Evolutionary conservation across 1,140 invertebrate genomes (phyloP).

Genomic region (Saccostrea echinata): DNA sequence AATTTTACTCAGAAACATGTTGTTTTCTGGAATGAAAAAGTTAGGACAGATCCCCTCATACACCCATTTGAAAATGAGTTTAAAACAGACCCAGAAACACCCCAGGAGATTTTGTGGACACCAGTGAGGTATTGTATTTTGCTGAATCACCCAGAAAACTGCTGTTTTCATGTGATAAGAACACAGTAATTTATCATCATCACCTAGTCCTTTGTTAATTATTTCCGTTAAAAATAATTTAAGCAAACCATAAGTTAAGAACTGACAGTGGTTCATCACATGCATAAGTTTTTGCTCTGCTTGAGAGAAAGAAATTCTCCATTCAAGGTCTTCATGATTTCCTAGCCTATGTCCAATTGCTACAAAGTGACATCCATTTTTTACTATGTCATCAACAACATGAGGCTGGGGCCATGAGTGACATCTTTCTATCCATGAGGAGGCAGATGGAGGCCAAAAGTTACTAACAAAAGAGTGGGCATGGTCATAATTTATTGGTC

Average conservation of each 20-base stretch:
- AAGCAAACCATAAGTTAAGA: not conserved
- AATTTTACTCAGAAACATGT: constrained; percentile 22
- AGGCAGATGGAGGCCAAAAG: not conserved
- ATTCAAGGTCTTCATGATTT: not conserved
- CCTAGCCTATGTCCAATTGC: not conserved
- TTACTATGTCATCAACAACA: not conserved
- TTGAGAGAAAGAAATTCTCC: not conserved
- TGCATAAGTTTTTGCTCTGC: not conserved
- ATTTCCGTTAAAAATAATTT: not conserved
- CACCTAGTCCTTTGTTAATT: not conserved
- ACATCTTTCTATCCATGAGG: not conserved
- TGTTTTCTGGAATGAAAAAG: constrained; percentile 10
- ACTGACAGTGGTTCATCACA: not conserved
- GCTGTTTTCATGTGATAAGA: constrained; percentile 40
- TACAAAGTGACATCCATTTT: constrained; percentile 8
- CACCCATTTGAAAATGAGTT: constrained; percentile 2
- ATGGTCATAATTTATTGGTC: not conserved
- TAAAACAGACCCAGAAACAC: not conserved
- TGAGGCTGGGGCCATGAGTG: not conserved
- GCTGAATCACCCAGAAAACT: constrained; percentile 2
- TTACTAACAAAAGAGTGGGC: not conserved
- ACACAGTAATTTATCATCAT: not conserved
- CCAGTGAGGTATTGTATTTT: not conserved
- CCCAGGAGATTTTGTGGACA: not conserved
- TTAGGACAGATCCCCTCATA: not conserved